Conservation (phyloP, 1,140 invertebrate species). For the Ooceraea biroi region DNA sequence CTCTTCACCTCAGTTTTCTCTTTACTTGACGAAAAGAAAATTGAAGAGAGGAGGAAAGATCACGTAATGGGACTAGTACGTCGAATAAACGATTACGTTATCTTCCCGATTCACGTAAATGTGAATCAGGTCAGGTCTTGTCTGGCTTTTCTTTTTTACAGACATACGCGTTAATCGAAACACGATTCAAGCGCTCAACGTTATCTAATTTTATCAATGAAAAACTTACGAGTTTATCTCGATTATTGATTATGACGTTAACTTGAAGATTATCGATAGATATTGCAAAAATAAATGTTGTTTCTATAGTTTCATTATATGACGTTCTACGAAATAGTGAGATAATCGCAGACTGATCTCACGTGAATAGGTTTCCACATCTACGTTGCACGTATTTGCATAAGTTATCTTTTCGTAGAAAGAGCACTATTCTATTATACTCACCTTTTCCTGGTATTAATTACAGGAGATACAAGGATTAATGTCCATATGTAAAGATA, state of each 20-base stretch:
- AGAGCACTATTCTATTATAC: too few relatives aligned
- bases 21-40: background rate
- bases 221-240: background rate
- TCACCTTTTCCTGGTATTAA: slow-evolving; percentile 17
- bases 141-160: background rate
- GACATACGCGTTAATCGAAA: background rate
- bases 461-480: slow-evolving; percentile 25
- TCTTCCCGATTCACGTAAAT: background rate
- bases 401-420: background rate
- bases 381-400: background rate
- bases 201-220: slow-evolving; percentile 3
- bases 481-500: slow-evolving; percentile 47
- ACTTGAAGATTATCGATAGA: background rate
- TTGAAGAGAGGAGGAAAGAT: background rate
- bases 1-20: background rate
- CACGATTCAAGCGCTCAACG: background rate
- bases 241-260: background rate
- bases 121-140: background rate
- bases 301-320: slow-evolving; percentile 15
- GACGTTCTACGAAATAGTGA: slow-evolving; percentile 8
- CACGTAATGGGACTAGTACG: background rate
- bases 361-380: background rate
- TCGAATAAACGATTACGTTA: slow-evolving; percentile 31
- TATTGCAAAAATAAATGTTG: slow-evolving; percentile 20
- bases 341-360: background rate